These are phyloP conservation scores for Microctenopoma steveboyesi DNA, from an alignment of 2,797 vertebrate species.

Conservation along the genomic window DNA sequence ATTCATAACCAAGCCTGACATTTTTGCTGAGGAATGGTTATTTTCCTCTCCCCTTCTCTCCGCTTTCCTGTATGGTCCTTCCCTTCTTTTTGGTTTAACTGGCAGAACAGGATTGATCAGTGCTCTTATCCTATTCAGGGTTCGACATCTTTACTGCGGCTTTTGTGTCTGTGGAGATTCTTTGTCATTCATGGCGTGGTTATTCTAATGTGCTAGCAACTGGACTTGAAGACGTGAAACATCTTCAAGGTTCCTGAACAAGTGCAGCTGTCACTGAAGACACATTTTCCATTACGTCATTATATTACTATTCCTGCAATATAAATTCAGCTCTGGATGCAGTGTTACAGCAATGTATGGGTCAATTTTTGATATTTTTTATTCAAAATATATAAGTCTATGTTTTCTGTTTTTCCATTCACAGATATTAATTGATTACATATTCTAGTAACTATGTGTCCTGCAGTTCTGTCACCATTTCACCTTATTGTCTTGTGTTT, in stretches of 20 bases:
- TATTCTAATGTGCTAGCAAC: no score
- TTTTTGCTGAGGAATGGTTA: conserved; percentile 78
- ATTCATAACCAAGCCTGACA: conserved; percentile 74
- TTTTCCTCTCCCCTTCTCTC: conserved; percentile 54
- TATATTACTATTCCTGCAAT: conserved; percentile 27
- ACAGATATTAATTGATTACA: neutral
- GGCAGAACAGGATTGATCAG: conserved; percentile 66
- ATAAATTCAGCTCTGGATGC: conserved; percentile 20
- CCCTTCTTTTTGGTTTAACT: conserved; percentile 63
- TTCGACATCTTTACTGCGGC: conserved; percentile 32
- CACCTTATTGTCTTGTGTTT: conserved; percentile 2
- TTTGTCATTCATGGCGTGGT: no score
- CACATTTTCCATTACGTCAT: neutral
- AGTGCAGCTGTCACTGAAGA: no score
- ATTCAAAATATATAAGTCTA: neutral
- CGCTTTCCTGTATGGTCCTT: conserved; percentile 55
- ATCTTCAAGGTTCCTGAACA: no score
- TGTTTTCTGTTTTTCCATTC: neutral
- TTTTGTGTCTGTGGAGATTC: conserved; percentile 9
- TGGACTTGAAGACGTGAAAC: no score
- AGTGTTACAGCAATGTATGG: neutral
- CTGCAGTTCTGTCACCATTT: neutral
- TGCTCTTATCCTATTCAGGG: conserved; percentile 27
- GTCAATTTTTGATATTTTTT: neutral
- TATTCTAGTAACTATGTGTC: neutral